Evolutionary conservation across 2,113 vertebrate species (phyloP).

Genomic region (Ceyx margarethae): DNA sequence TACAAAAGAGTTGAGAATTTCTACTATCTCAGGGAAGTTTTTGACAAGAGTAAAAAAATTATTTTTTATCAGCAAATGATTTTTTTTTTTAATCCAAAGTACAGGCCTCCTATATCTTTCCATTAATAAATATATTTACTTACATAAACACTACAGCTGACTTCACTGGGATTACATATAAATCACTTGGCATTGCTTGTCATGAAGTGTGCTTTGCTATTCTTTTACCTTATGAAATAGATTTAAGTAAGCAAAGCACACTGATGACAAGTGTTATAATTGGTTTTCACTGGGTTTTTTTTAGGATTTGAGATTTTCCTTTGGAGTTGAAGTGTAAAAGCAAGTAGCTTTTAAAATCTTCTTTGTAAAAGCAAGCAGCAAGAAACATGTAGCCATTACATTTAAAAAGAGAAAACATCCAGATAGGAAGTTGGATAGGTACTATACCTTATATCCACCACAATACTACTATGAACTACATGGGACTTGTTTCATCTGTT

Average conservation of each 20-base stretch:
- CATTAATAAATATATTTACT: neutral
- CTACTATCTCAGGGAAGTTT: neutral
- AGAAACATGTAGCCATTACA: neutral
- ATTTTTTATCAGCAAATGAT: neutral
- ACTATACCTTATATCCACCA: neutral
- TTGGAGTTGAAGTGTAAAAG: neutral
- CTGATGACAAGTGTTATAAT: neutral
- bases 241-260: neutral
- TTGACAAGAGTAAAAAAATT: neutral
- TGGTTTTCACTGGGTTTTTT: neutral
- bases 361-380: neutral
- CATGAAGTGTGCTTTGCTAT: neutral
- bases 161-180: neutral
- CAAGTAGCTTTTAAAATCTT: neutral
- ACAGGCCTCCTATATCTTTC: accelerated
- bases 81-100: neutral
- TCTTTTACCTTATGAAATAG: neutral
- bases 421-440: neutral
- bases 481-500: neutral
- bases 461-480: neutral
- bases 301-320: neutral
- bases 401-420: neutral
- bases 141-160: neutral
- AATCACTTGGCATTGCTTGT: neutral
- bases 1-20: neutral